Evolutionary conservation across 2,113 vertebrate species (phyloP).

Genomic region (Plestiodon gilberti): DNA sequence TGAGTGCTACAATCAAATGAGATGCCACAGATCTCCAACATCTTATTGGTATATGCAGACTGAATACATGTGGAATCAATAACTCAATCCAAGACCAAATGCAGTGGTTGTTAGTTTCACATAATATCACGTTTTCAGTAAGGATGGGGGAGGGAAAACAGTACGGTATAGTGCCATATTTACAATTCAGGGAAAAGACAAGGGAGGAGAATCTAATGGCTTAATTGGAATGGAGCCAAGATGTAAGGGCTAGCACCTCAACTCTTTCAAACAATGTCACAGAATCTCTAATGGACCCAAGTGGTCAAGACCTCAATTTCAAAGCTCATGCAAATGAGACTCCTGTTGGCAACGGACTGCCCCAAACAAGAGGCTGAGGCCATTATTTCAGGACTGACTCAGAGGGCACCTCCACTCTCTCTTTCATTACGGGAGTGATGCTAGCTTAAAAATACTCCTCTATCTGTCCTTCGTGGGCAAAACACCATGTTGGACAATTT

Average conservation of each 20-base stretch:
- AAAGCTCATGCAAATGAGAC: background rate
- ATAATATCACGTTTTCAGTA: background rate
- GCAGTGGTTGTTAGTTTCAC: background rate
- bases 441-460: background rate
- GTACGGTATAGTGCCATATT: background rate
- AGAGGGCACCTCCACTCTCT: background rate
- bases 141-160: background rate
- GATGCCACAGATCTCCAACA: background rate
- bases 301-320: slow-evolving; percentile 31
- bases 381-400: background rate
- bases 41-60: background rate
- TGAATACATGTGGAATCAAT: background rate
- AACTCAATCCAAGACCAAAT: background rate
- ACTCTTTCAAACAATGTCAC: slow-evolving; percentile 3
- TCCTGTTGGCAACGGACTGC: background rate
- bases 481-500: background rate
- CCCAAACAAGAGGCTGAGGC: background rate
- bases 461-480: background rate
- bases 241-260: background rate
- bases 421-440: background rate
- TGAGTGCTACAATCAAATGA: background rate
- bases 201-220: background rate
- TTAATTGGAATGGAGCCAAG: slow-evolving; percentile 8
- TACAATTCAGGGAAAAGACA: slow-evolving; percentile 3
- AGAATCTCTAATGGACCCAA: slow-evolving; percentile 10